These are phyloP conservation scores for Chymomyza fuscimana DNA, from an alignment of 2,888 invertebrate species.

Conservation along the genomic window DNA sequence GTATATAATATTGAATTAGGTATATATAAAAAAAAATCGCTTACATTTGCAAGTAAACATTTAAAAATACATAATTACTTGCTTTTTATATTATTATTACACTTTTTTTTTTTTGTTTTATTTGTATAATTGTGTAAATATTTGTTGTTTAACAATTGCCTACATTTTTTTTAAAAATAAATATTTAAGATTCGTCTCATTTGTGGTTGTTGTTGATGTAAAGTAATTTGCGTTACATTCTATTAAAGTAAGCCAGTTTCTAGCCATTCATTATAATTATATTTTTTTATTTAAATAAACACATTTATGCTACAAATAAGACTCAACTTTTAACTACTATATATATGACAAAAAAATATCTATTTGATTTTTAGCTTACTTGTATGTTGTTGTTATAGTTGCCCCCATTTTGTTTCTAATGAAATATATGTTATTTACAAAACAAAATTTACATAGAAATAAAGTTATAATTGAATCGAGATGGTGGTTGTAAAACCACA, in stretches of 20 bases:
- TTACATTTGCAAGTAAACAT: background rate
- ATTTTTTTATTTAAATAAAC: constrained; percentile 26
- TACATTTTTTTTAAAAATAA: constrained; percentile 34
- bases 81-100: background rate
- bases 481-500: background rate
- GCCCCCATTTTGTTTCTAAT: background rate
- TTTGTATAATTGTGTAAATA: constrained; percentile 60
- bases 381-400: background rate
- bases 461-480: background rate
- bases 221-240: constrained; percentile 66
- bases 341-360: background rate
- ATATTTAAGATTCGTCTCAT: constrained; percentile 24
- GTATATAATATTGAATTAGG: background rate
- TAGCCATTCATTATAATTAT: constrained; percentile 38
- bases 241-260: constrained; percentile 66
- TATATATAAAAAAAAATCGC: background rate
- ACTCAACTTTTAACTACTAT: constrained; percentile 37
- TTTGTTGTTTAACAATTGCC: constrained; percentile 60
- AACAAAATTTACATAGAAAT: background rate
- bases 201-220: constrained; percentile 26
- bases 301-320: constrained; percentile 65
- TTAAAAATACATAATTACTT: background rate
- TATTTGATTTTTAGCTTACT: background rate
- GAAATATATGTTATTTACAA: background rate
- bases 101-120: constrained; percentile 22